Base-by-base conservation (phyloP, 2,888 invertebrate species). In the Leptothorax acervorum region DNA sequence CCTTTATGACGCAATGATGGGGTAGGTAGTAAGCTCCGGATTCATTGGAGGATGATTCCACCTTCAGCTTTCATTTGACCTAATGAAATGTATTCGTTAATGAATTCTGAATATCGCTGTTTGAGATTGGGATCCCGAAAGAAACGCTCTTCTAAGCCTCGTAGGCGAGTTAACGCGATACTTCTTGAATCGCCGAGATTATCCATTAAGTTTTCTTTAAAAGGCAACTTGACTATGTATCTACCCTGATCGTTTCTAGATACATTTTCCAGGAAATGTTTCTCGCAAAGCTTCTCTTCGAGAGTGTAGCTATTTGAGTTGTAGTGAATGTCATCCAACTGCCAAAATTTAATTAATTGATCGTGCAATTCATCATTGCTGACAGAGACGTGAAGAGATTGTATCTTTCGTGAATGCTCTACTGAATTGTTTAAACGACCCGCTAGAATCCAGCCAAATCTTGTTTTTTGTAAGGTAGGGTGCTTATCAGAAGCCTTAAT, bases 171-270 rank as follows among this genome's bases (percentile, higher is more conserved):
- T 9, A 63, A 42, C 0, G n/a, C 63, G 8, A 18, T n/a, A 0
- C 3, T n/a, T 39, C 12, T 18, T 0, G 39, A 65, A 23, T 63
- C 4, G 1, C 63, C 63, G 2, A 65, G 12, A 0, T 11, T 63
- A n/a, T 4, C 4, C 0, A 42, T 3, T 0, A 39, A 1, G 0
- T 42, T 0, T 5, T 65, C 5, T 1, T 23, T 39, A 0, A 23
- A 0, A 0, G 65, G 65, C 0, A 65, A 5, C 2, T 39, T 12
- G 0, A 42, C n/a, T 5, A 65, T 15, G 2, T 12, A 65, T 12
- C 65, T 42, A 4, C 65, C 42, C 0, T 45, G 1, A 3, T 6
- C 0, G 2, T n/a, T 23, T 2, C 5, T 6, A 0, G 12, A 2
- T 0, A 65, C 23, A 2, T 18, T 42, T 0, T 42, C 11, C 1